phyloP scores from a whole-genome alignment of 2,113 vertebrate species.

The Neomonachus schauinslandi region DNA sequence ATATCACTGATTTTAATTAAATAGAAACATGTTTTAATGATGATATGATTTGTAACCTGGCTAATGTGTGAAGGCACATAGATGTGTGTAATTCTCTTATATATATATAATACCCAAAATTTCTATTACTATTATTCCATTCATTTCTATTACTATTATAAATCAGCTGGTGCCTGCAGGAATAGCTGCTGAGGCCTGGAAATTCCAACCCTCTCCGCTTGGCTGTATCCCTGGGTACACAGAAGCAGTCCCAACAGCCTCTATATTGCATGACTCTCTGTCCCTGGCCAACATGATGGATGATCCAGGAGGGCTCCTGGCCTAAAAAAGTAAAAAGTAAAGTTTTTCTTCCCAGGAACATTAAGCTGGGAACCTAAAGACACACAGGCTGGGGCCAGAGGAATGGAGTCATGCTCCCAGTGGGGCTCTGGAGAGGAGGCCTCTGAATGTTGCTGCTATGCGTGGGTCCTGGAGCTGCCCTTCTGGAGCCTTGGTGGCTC shows the following conservation, averaged over 20 bases:
- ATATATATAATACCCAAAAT: too few relatives aligned
- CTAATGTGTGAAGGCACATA: background rate
- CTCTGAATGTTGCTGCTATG: background rate
- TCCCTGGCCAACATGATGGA: too few relatives aligned
- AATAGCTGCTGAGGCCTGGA: background rate
- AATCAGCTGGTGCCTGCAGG: background rate
- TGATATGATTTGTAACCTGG: background rate
- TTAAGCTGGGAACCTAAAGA: background rate
- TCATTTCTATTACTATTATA: background rate
- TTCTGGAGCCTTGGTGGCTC: background rate
- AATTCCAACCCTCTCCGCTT: background rate
- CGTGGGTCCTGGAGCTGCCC: background rate
- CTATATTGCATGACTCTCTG: background rate
- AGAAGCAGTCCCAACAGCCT: background rate
- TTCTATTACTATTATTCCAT: too few relatives aligned
- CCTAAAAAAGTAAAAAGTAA: background rate
- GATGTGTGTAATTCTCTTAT: too few relatives aligned
- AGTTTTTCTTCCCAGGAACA: background rate
- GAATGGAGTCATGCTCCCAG: background rate
- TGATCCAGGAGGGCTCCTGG: background rate
- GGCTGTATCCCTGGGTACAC: background rate
- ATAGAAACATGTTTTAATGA: background rate
- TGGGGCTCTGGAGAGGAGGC: background rate
- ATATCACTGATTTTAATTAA: constrained; percentile 6
- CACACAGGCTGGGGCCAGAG: background rate